Conservation (phyloP, 2,113 vertebrate genomes). For the Falcunculus frontatus region DNA sequence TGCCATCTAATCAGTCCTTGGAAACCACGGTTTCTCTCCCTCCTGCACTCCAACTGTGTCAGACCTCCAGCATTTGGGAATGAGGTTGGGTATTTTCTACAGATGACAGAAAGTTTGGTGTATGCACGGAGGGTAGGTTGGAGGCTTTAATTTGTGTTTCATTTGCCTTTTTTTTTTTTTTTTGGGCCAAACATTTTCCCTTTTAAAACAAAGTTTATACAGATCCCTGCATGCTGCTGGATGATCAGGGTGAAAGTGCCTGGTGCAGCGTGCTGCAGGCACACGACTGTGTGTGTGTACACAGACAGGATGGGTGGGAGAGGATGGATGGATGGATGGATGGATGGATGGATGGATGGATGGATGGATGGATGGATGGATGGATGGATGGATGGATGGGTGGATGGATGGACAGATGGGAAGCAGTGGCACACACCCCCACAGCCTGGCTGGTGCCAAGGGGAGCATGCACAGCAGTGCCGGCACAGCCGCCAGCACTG, state of each 20-base stretch:
- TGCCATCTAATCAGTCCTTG: conserved; percentile 84
- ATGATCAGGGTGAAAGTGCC: not conserved
- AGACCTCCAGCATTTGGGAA: conserved; percentile 9
- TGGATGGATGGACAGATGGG: not conserved
- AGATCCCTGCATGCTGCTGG: not conserved
- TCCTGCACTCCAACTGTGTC: not conserved
- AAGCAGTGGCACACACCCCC: not conserved
- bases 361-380: not conserved
- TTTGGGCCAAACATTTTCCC: not conserved
- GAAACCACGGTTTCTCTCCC: conserved; percentile 69
- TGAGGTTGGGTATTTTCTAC: not conserved
- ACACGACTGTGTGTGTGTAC: accelerated
- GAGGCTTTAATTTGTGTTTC: not conserved
- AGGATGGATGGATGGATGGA: not conserved
- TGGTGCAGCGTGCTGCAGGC: not conserved
- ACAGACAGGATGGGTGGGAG: not conserved
- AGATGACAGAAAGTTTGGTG: conserved; percentile 4
- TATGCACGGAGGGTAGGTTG: not conserved
- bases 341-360: not conserved
- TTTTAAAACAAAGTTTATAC: not conserved
- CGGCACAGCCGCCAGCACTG: not conserved
- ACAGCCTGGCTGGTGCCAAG: not conserved
- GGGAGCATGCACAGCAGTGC: not conserved
- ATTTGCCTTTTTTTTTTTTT: not conserved
- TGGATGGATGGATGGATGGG: not conserved